Percentiles rank a stretch among this genome's conserved stretches.
phyloP scores from a whole-genome alignment of 2,113 vertebrate species.

The Corythaeola cristata region DNA sequence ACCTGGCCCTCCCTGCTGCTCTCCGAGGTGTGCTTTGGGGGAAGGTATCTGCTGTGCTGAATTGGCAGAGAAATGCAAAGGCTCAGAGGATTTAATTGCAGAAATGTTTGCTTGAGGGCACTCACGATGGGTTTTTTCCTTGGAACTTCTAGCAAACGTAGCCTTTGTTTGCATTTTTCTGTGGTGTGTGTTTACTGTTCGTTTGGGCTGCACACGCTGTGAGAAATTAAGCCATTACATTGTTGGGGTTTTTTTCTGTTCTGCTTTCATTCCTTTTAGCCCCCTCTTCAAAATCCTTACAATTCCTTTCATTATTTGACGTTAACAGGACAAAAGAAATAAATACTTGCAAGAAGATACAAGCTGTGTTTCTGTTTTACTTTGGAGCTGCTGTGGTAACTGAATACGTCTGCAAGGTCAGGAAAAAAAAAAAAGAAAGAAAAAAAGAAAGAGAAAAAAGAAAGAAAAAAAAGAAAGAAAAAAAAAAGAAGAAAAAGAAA shows the following conservation, averaged over 20 bases:
- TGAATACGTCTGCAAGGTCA: constrained; percentile 46
- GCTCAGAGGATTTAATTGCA: background rate
- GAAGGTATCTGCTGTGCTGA: background rate
- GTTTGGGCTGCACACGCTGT: constrained; percentile 46
- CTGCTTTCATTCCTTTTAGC: constrained; percentile 25
- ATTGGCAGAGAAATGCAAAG: background rate
- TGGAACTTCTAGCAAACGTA: background rate
- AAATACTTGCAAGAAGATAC: constrained; percentile 55
- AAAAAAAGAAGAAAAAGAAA: background rate
- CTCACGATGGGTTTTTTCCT: background rate
- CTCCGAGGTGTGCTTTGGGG: background rate
- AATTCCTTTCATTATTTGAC: constrained; percentile 70
- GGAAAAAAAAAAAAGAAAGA: background rate
- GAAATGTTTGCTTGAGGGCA: background rate
- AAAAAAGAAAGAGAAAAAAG: background rate
- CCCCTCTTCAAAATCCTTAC: constrained; percentile 31
- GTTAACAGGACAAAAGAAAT: constrained; percentile 69
- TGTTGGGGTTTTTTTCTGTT: background rate
- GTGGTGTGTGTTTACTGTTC: constrained; percentile 46
- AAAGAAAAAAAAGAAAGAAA: background rate
- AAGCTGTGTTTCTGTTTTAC: constrained; percentile 64
- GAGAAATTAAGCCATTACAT: constrained; percentile 34
- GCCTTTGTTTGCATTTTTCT: constrained; percentile 61
- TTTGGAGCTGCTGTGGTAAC: constrained; percentile 59
- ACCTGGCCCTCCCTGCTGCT: background rate